A percentile compares a stretch with the other conserved stretches of the same genome.
These are phyloP conservation scores for Acanthopagrus latus DNA, from an alignment of 2,797 vertebrate species.

Conservation along the genomic window DNA sequence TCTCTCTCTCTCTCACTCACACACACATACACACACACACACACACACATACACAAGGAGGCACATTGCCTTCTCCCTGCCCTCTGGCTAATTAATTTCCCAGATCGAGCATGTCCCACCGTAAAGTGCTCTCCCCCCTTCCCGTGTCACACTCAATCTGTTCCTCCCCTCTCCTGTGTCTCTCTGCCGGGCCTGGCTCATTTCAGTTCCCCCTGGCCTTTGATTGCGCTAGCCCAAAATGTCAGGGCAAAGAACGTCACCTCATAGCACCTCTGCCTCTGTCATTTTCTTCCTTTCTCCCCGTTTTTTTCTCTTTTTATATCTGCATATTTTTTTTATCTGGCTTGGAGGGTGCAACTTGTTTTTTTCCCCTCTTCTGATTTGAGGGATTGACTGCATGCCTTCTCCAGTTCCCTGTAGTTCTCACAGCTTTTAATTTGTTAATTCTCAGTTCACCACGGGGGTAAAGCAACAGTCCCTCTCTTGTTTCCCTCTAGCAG, in stretches of 20 bases:
- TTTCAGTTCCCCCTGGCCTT: conserved; percentile 68
- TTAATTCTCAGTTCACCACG: conserved; percentile 39
- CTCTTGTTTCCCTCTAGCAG: conserved; percentile 37
- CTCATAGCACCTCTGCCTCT: conserved; percentile 27
- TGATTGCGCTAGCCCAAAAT: conserved; percentile 72
- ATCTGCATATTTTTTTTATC: conserved; percentile 27
- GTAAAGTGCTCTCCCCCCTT: conserved; percentile 72
- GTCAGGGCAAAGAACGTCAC: conserved; percentile 63
- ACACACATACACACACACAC: conserved; percentile 10
- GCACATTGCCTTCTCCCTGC: conserved; percentile 63
- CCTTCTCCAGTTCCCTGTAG: conserved; percentile 21
- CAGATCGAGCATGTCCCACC: conserved; percentile 79
- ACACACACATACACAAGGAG: conserved; percentile 30
- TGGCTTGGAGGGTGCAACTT: conserved; percentile 3
- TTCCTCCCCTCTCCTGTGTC: conserved; percentile 64
- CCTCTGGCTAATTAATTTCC: conserved; percentile 82
- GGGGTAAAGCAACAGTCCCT: conserved; percentile 40
- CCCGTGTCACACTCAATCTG: conserved; percentile 75
- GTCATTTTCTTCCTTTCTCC: conserved; percentile 28
- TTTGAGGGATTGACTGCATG: conserved; percentile 18
- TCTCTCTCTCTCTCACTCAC: conserved; percentile 28
- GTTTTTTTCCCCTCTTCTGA: conserved; percentile 22
- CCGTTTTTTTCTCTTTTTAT: not conserved
- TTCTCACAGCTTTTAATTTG: conserved; percentile 63
- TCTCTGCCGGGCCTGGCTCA: conserved; percentile 54